Evolutionary conservation across 2,113 vertebrate species (phyloP), one percentile per base, ranked within the genome.

Genomic region (Aramus guarauna): DNA sequence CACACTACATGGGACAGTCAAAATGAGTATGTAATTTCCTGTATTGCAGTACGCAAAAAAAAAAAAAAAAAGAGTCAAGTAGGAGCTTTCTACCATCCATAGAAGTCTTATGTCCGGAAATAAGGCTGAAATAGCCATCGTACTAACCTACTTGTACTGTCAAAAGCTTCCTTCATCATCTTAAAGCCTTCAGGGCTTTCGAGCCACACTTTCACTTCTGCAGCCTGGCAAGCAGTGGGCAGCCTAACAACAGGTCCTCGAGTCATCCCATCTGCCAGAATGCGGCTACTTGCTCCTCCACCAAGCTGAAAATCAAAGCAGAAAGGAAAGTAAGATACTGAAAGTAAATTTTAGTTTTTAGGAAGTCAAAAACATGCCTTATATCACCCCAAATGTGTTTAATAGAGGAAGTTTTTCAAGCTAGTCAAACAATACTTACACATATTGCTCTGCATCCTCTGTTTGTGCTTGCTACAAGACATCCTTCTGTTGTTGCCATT

Each of bases 401-500:
- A 47, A 23, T 24, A 81, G n/a, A n/a, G n/a, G n/a, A 39, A 14
- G 1, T 6, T 80, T 85, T 74, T 66, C 36, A 68, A 50, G 22
- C 5, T 36, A 41, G 16, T 45, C 37, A 67, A 36, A 64, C 15
- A 43, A 45, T 86, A 98, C 99, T 99, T 97, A 99, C 99, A 63
- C 98, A 97, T 63, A 99, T 99, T 14, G 99, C 99, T 95, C 99
- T 98, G 96, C 99, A 99, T 29, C 99, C 99, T 59, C 99, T 98
- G 53, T 99, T 99, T 36, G 99, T 99, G 97, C 99, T 99, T 66
- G 99, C 99, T 50, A 99, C 99, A 58, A 99, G 98, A 92, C 99
- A 99, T 43, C 99, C 99, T 97, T 99, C 99, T 8, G 99, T 99
- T 60, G 99, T 99, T 94, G 99, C 99, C 99, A 99, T 98, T 64